Conservation (phyloP, 2,113 vertebrate genomes). For the Leptobrachium ailaonicum region DNA sequence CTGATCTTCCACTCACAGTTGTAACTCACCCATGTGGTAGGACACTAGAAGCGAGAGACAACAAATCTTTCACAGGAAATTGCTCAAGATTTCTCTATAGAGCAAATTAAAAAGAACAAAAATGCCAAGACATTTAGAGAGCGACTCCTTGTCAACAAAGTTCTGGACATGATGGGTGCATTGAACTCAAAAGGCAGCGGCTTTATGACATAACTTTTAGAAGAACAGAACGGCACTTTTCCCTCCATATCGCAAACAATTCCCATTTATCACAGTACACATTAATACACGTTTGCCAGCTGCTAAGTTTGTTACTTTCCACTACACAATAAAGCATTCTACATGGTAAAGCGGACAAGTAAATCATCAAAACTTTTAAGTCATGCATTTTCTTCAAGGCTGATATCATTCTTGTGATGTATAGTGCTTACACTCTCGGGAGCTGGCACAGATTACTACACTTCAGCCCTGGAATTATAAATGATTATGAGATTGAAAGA, state of each 20-base stretch:
- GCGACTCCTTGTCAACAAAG: too few species aligned
- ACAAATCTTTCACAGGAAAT: too few species aligned
- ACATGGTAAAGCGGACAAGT: background rate
- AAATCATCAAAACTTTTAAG: conserved; percentile 4
- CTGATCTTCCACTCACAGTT: too few species aligned
- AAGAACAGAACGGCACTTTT: background rate
- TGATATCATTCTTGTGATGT: conserved; percentile 2
- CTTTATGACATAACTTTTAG: background rate
- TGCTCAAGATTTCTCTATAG: too few species aligned
- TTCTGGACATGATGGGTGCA: too few species aligned
- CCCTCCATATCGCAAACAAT: background rate
- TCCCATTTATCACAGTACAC: background rate
- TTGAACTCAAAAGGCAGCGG: too few species aligned
- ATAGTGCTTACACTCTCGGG: background rate
- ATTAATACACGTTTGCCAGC: background rate
- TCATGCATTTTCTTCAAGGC: conserved; percentile 8
- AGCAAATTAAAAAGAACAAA: too few species aligned
- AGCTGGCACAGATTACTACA: conserved; percentile 1
- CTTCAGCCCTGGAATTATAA: conserved; percentile 12
- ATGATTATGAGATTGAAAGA: conserved; percentile 5
- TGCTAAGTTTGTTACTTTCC: background rate
- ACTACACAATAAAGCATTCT: background rate
- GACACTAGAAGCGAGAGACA: too few species aligned
- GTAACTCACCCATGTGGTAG: too few species aligned
- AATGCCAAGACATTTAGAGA: too few species aligned